Base-by-base conservation (phyloP, 1,140 invertebrate species). In the Cotesia vestalis region DNA sequence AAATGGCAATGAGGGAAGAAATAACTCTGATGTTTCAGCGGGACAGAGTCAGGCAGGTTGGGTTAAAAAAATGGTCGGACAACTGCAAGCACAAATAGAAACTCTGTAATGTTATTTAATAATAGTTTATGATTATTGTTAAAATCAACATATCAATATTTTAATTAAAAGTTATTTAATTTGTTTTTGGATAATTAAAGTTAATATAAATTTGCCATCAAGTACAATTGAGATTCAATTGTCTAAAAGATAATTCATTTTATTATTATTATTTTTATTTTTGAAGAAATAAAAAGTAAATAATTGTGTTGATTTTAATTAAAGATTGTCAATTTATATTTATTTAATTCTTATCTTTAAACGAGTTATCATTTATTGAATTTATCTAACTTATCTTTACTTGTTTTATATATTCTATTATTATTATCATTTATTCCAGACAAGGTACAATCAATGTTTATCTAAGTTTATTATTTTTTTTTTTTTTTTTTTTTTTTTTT, bases 21-120 rank as follows among this genome's bases (percentile, higher is more conserved):
- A 27, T 27, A 27, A 73, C 51, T 80, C 34, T 53, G 86, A 87
- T 40, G 76, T 87, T 9, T 87, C 86, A 0, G 82, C 81, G 0
- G 86, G 85, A 0, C 85, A 87, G 53, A 87, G 85, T 71, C 84
- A 86, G 64, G 81, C 83, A 1, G 86, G 86, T 9, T 87, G 86
- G 86, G 86, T 87, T 0, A 79, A 81, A 51, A 86, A 83, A 75
- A 86, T 87, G 62, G 85, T 87, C 4, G 84, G 83, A 20, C 86
- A 87, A 73, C 66, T 87, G 34, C 85, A 87, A 36, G 80, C 77
- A 36, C 79, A 84, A n/a, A 66, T 81, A 6, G 83, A 85, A 61
- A 79, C 81, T 4, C 27, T 59, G 17, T 59, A 59, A 59, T 59
- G 8, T 27, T 20, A 59, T 20, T 46, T 46, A 9, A 6, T 46